A percentile compares a stretch with the other conserved stretches of the same genome.
Evolutionary conservation across 1,140 invertebrate species (phyloP).

Genomic region (Plutomurus gul): DNA sequence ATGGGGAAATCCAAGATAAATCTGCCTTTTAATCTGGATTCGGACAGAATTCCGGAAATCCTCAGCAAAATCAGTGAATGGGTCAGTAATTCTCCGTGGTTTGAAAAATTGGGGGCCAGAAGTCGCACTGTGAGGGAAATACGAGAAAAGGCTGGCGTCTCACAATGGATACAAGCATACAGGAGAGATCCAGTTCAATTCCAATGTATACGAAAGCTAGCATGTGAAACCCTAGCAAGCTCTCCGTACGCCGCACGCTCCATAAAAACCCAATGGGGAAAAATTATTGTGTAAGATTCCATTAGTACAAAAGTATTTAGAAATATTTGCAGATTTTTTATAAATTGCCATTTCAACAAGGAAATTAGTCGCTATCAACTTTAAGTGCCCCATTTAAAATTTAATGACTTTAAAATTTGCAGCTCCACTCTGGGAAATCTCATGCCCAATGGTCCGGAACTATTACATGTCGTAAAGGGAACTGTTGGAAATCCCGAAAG

Average conservation of each 20-base stretch:
- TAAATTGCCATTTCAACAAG: no score
- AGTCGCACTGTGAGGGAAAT: neutral
- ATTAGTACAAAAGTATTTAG: neutral
- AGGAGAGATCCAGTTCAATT: slow-evolving; percentile 43
- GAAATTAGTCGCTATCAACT: no score
- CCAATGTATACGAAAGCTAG: slow-evolving; percentile 45
- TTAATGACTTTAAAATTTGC: neutral
- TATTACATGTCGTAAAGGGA: slow-evolving; percentile 13
- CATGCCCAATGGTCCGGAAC: slow-evolving; percentile 21
- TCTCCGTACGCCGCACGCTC: slow-evolving; percentile 39
- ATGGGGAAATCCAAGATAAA: neutral
- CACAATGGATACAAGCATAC: slow-evolving; percentile 45
- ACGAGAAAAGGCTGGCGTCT: slow-evolving; percentile 3
- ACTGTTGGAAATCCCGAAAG: slow-evolving; percentile 43
- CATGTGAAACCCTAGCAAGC: slow-evolving; percentile 44
- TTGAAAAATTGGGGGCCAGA: neutral
- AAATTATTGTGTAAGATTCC: slow-evolving; percentile 41
- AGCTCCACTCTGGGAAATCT: slow-evolving; percentile 27
- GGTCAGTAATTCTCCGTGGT: slow-evolving; percentile 16
- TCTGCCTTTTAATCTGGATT: slow-evolving; percentile 9
- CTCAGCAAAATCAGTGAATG: slow-evolving; percentile 41
- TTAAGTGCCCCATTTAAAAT: no score
- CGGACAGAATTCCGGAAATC: slow-evolving; percentile 38
- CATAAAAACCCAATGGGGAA: slow-evolving; percentile 37
- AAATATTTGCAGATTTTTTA: neutral